Percentiles rank a stretch among this genome's conserved stretches.
Conservation (phyloP, 2,888 invertebrate genomes). For the Drosophila ustulata region DNA sequence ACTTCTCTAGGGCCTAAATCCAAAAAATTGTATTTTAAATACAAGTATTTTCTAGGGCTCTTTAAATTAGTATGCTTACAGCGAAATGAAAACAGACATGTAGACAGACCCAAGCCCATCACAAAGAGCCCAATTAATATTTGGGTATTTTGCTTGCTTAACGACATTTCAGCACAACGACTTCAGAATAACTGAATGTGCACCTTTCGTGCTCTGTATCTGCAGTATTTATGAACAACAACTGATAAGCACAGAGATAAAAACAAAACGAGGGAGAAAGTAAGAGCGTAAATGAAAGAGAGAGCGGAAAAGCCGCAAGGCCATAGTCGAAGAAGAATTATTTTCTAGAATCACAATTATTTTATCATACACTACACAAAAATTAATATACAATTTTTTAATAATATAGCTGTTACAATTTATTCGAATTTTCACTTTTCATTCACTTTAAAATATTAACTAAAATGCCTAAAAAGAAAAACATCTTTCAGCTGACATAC, state of each 20-base stretch:
- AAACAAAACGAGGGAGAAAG: neutral
- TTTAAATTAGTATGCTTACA: neutral
- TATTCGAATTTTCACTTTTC: too few relatives aligned
- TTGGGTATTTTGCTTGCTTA: constrained; percentile 4
- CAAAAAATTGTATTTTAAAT: neutral
- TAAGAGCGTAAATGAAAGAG: too few relatives aligned
- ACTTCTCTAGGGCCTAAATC: neutral
- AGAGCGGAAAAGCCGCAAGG: too few relatives aligned
- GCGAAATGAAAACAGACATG: neutral
- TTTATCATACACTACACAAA: too few relatives aligned
- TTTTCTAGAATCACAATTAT: too few relatives aligned
- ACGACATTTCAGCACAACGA: constrained; percentile 19
- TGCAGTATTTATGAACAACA: too few relatives aligned
- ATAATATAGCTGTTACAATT: too few relatives aligned
- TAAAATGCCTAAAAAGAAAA: too few relatives aligned
- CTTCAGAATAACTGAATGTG: constrained; percentile 9
- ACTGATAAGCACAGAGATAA: neutral
- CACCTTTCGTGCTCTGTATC: neutral
- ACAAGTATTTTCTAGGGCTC: neutral
- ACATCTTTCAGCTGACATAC: too few relatives aligned
- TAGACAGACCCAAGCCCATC: constrained; percentile 9
- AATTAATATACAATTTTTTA: too few relatives aligned
- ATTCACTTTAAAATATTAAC: too few relatives aligned
- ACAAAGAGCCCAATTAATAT: constrained; percentile 9
- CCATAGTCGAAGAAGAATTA: too few relatives aligned